These are phyloP conservation scores for Drosophila hawaiiensis DNA, from an alignment of 2,888 invertebrate species.

Conservation along the genomic window DNA sequence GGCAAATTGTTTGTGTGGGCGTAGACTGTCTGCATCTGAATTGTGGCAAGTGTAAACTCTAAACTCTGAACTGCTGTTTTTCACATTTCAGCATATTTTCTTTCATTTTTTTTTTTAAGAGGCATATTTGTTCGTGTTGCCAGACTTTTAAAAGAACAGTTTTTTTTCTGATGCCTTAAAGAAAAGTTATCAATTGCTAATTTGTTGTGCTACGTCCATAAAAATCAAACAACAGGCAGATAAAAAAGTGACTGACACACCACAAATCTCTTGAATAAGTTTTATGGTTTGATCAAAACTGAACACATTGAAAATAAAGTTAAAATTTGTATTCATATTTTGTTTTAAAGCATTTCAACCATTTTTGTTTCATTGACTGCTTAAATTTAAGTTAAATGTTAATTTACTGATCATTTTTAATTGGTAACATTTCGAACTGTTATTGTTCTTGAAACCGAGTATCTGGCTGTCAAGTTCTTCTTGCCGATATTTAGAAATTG, in stretches of 20 bases:
- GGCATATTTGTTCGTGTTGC: neutral
- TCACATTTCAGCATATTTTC: conserved; percentile 62
- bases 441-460: neutral
- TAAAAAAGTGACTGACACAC: neutral
- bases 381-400: neutral
- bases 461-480: neutral
- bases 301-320: neutral
- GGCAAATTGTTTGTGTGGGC: conserved; percentile 27
- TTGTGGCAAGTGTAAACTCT: conserved; percentile 60
- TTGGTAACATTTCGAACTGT: neutral
- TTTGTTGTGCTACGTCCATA: neutral
- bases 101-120: conserved; percentile 1
- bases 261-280: neutral
- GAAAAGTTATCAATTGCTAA: neutral
- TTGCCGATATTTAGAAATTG: conserved; percentile 51
- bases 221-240: neutral
- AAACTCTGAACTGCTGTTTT: conserved; percentile 53
- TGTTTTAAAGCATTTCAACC: too few species aligned
- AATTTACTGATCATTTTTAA: too few species aligned
- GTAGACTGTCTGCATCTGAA: conserved; percentile 41
- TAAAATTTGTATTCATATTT: too few species aligned
- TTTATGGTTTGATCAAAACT: neutral
- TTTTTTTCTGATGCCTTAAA: neutral
- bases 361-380: neutral
- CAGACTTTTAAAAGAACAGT: neutral